A percentile compares a stretch with the other conserved stretches of the same genome.
Evolutionary conservation across 1,140 invertebrate species (phyloP).

Genomic region (Thaumatotibia leucotreta): DNA sequence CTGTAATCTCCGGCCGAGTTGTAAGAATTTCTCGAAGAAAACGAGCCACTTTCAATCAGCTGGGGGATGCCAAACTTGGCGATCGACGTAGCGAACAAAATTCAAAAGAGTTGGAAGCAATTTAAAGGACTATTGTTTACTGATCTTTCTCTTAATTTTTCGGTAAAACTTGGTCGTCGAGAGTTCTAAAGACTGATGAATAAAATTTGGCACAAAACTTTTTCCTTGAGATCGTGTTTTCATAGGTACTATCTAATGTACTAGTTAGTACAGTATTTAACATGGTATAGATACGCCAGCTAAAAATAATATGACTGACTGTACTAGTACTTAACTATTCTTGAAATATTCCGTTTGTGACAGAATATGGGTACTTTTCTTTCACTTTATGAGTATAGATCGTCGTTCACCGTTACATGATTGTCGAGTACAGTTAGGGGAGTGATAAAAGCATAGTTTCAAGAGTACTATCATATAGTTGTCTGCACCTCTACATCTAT

Average conservation of each 20-base stretch:
- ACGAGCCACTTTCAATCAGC: constrained; percentile 30
- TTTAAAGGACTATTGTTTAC: constrained; percentile 37
- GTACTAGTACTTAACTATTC: not conserved
- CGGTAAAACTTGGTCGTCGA: not conserved
- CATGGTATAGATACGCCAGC: too few relatives aligned
- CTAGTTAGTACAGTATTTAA: too few relatives aligned
- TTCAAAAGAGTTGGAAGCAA: constrained; percentile 26
- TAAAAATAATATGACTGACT: too few relatives aligned
- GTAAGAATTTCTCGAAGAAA: not conserved
- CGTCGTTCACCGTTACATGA: not conserved
- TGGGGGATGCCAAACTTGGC: constrained; percentile 12
- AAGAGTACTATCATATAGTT: not conserved
- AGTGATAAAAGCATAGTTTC: not conserved
- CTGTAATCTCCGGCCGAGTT: constrained; percentile 2
- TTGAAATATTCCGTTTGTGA: not conserved
- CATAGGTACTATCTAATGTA: not conserved
- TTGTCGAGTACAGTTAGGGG: not conserved
- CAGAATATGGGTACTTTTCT: not conserved
- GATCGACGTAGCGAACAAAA: constrained; percentile 30
- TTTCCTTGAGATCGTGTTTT: not conserved
- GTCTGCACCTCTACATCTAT: too few relatives aligned
- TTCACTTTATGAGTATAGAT: not conserved
- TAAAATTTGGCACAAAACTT: not conserved
- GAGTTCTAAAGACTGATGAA: not conserved
- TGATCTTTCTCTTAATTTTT: constrained; percentile 39